A percentile compares a stretch with the other conserved stretches of the same genome.
These are phyloP conservation scores for Drosophila biarmipes DNA, from an alignment of 1,140 invertebrate species.

Conservation along the genomic window DNA sequence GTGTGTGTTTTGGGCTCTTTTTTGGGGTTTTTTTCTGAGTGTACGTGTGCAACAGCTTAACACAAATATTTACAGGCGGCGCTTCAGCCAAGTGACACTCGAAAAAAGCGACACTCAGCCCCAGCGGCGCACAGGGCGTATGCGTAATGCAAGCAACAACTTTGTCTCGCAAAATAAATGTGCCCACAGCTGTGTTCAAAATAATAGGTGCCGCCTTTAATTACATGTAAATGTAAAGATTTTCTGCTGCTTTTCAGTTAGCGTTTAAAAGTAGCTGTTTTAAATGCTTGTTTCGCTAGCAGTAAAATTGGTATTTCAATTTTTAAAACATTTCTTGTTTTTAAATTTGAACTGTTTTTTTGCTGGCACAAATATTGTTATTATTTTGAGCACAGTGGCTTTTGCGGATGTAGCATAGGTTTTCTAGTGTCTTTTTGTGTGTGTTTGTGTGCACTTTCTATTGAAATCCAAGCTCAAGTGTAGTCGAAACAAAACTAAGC, in stretches of 20 bases:
- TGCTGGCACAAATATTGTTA: too few relatives aligned
- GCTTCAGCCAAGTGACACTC: slow-evolving; percentile 35
- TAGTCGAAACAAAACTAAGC: slow-evolving; percentile 27
- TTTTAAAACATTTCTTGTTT: too few relatives aligned
- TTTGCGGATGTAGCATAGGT: neutral
- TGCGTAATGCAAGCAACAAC: slow-evolving; percentile 43
- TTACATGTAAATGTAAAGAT: too few relatives aligned
- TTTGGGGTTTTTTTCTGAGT: neutral
- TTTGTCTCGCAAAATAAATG: slow-evolving; percentile 23
- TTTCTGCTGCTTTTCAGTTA: too few relatives aligned
- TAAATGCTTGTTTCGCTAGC: too few relatives aligned
- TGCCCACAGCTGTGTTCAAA: slow-evolving; percentile 3
- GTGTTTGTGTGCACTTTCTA: slow-evolving; percentile 34
- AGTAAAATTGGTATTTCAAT: too few relatives aligned
- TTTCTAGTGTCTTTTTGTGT: slow-evolving; percentile 11
- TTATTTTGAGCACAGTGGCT: slow-evolving; percentile 1
- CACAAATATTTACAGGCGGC: slow-evolving; percentile 40
- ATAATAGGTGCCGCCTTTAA: too few relatives aligned
- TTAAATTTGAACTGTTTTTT: too few relatives aligned
- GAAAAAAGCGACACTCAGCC: slow-evolving; percentile 30
- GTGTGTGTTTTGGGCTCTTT: slow-evolving; percentile 9
- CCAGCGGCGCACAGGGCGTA: slow-evolving; percentile 36
- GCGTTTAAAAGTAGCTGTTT: neutral
- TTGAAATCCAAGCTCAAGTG: slow-evolving; percentile 38
- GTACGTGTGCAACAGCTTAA: slow-evolving; percentile 36